Evolutionary conservation across 2,888 invertebrate genomes (phyloP), one percentile per base, ranked within the genome.

Genomic region (Cetonia aurata): DNA sequence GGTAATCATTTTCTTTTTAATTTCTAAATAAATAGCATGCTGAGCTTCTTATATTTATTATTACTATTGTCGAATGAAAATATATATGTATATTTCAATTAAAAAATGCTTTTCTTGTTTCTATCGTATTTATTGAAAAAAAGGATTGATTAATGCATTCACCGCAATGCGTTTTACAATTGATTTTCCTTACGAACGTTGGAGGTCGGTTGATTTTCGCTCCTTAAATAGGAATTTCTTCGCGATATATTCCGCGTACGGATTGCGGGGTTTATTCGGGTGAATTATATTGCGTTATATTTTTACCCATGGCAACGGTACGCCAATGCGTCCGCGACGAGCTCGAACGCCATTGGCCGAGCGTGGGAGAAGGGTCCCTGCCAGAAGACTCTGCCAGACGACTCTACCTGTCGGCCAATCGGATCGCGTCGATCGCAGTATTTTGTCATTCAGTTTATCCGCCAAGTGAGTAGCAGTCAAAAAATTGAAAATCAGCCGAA

Each of bases 351-450:
- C 67, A 72, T 69, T 69, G 60, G 71, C 66, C 50, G 50, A 65
- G 31, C 19, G 19, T 33, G 46, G 60, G 25, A 48, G 19, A 33
- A 19, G 25, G n/a, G 31, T 10, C 62, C 77, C 44, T 81, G 84
- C 80, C 84, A 85, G 85, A 85, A 79, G 81, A 82, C 84, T 81
- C 85, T 84, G 85, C 83, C 84, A 84, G 84, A 85, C 76, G 79
- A 81, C 83, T 81, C 85, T 84, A 78, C 70, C 62, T 55, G 56
- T 71, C 78, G 79, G 74, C 83, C 81, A 81, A 81, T 80, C 68
- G 71, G 72, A 76, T 46, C 56, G 71, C 65, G 67, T 1, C 72
- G 46, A 71, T 74, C 71, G 72, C 25, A 25, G 25, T 73, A 74
- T 75, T 79, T 79, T 77, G 79, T 78, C 79, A 82, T 79, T 81